Base-by-base conservation (phyloP, 1,140 invertebrate genomes). In the Drosophila leontia region DNA sequence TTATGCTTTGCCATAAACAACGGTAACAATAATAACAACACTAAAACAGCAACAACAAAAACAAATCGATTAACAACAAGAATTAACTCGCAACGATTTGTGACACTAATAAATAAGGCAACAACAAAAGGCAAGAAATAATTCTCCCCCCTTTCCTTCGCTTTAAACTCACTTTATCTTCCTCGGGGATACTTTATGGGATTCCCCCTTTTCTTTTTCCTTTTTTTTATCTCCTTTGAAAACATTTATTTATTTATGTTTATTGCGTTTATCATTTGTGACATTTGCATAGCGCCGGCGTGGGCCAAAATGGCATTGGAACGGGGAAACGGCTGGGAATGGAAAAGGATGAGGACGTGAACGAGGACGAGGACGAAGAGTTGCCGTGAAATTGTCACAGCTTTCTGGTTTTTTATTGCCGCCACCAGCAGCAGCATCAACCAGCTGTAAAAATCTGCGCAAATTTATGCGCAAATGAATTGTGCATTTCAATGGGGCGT, bases 181-280 rank as follows among this genome's bases (percentile, higher is more conserved):
- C 55, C 45, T 68, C 11, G 32, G 42, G 35, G 47, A 59, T 61
- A 64, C 53, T 55, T 51, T 74, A 61, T 82, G 75, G 61, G 50
- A 58, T 42, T 55, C 42, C 37, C 51, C 57, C 51, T 37, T 35
- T 55, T 23, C 34, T 15, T 13, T 9, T 19, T 11, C 1, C n/a
- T n/a, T 15, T 37, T 55, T 15, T 32, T 19, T 13, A 7, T 48
- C 15, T 26, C 34, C 17, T 48, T 34, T 29, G 8, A 57, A 58
- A 71, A 26, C 67, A 41, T 72, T 85, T 86, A 78, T 83, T 87
- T 87, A 87, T 88, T 87, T 87, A 88, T 87, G 83, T 75, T 86
- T 87, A 83, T 87, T 88, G 84, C 83, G 83, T 87, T 87, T 87
- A 87, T 87, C 83, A 88, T 87, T 87, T 80, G 84, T 88, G 83